Base-by-base conservation (phyloP, 1,140 invertebrate genomes). In the Drusus annulatus region DNA sequence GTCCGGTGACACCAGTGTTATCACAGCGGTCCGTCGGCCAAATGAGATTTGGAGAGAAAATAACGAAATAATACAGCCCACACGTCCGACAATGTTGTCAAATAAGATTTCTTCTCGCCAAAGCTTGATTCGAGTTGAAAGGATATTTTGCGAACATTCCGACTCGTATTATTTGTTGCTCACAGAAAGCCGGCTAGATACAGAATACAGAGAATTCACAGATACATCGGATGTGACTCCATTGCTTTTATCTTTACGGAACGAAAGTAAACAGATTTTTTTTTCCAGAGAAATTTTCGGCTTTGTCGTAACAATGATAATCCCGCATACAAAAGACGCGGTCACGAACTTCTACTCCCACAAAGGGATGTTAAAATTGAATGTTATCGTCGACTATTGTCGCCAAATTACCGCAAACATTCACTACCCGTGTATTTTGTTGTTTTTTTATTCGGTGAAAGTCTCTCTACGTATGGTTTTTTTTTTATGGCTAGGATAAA, bases 51-150 rank as follows among this genome's bases (percentile, higher is more conserved):
- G 36, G 0, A 69, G 17, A 7, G 65, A 69, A 69, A 69, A 69
- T 28, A 63, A 17, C 17, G 3, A 63, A 63, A 63, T 69, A 69
- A 69, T 56, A 74, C 25, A 31, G 51, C 21, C 71, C n/a, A 56
- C 51, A 56, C 71, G 52, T 54, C 71, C 71, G 23, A 69, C 51
- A 25, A 21, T 54, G 51, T 74, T 71, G 68, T 71, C 68, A 50
- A 71, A 71, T 52, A 25, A 71, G 68, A 36, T 50, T 50, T 50
- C 50, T 50, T 31, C 45, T 19, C 16, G 31, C 10, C 10, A 45
- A 65, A 65, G 25, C 16, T 13, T 16, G 62, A 16, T 65, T 60
- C 23, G 13, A 17, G 7, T 60, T 60, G 10, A 17, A 60, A 60
- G 17, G 8, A 60, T 60, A 13, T 23, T 60, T 60, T 8, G 56